A percentile compares a stretch with the other conserved stretches of the same genome.
Conservation (phyloP, 2,888 invertebrate genomes). For the Unio delphinus region DNA sequence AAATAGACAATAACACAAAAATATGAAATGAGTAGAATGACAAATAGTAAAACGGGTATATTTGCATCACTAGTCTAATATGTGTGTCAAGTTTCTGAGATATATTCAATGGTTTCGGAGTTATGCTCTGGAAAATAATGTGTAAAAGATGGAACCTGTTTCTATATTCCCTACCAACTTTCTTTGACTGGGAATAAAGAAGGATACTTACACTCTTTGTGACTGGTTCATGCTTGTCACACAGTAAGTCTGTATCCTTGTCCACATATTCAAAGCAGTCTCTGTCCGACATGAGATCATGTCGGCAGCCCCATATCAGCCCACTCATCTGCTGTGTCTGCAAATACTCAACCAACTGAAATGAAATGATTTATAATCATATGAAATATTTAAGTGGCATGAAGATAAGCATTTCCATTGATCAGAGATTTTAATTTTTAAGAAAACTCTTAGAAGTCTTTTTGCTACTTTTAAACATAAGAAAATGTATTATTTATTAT, state of each 20-base stretch:
- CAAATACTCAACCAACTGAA: slow-evolving; percentile 51
- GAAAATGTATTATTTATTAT: too few species aligned
- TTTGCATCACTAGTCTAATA: too few species aligned
- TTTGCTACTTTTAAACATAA: too few species aligned
- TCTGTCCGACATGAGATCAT: slow-evolving; percentile 36
- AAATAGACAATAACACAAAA: too few species aligned
- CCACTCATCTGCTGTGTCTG: slow-evolving; percentile 41
- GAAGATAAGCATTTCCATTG: not conserved
- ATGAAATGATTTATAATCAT: slow-evolving; percentile 8
- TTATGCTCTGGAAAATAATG: too few species aligned
- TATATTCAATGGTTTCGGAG: too few species aligned
- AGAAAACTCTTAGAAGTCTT: not conserved
- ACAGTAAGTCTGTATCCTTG: slow-evolving; percentile 42
- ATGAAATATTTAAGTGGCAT: not conserved
- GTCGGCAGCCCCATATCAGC: slow-evolving; percentile 62
- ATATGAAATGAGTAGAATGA: too few species aligned
- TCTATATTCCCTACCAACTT: not conserved
- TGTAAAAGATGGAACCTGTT: too few species aligned
- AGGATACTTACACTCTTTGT: slow-evolving; percentile 43
- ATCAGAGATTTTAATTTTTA: not conserved
- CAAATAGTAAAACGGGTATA: too few species aligned
- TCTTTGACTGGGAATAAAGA: not conserved
- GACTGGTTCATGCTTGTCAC: slow-evolving; percentile 59
- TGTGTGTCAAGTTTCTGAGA: too few species aligned
- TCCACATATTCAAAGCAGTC: slow-evolving; percentile 53